Conservation (phyloP, 2,797 vertebrate species). For the Acomys russatus region DNA sequence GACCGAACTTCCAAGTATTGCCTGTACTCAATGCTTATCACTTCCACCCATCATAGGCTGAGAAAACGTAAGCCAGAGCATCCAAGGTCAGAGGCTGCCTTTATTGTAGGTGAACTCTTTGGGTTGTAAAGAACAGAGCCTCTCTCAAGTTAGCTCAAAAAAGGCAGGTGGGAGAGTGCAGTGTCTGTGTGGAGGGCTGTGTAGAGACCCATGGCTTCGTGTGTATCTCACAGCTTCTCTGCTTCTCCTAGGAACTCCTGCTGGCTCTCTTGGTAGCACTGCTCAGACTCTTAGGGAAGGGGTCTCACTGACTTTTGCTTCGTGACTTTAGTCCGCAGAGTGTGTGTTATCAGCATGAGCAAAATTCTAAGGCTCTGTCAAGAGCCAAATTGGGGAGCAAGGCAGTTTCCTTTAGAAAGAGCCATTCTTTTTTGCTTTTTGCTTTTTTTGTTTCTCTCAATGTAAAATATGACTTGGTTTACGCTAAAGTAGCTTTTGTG, state of each 20-base stretch:
- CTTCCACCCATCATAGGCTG: neutral
- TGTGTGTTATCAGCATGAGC: neutral
- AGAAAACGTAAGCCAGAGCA: neutral
- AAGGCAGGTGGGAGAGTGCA: neutral
- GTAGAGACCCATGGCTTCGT: neutral
- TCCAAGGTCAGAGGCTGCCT: neutral
- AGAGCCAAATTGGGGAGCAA: constrained; percentile 31
- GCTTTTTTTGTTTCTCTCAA: neutral
- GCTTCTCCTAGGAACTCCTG: neutral
- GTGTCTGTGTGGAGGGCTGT: constrained; percentile 4
- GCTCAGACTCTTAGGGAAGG: constrained; percentile 32
- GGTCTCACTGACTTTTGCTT: neutral
- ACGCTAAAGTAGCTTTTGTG: constrained; percentile 58
- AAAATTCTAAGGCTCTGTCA: neutral
- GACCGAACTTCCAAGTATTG: neutral
- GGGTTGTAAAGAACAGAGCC: constrained; percentile 49
- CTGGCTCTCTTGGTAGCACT: neutral
- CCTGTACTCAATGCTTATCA: neutral
- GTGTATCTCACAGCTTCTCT: neutral
- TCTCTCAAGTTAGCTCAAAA: constrained; percentile 49
- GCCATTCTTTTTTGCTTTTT: neutral
- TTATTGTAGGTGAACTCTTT: constrained; percentile 48
- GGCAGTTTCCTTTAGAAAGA: constrained; percentile 31
- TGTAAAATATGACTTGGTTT: constrained; percentile 52
- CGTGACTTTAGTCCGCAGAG: neutral